Conservation (phyloP, 2,888 invertebrate genomes). For the Lydus trimaculatus region DNA sequence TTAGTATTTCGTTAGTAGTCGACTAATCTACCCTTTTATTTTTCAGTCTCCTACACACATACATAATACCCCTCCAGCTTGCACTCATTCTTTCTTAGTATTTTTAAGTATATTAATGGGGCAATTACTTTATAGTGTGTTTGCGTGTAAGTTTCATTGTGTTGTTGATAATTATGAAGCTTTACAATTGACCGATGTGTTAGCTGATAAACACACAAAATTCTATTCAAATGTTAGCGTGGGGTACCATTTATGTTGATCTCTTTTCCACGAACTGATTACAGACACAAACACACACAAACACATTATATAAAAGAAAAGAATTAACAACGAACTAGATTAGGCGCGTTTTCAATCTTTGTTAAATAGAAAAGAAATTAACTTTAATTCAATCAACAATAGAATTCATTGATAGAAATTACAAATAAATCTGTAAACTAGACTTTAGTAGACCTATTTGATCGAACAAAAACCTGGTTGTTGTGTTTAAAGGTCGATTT, state of each 20-base stretch:
- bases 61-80: slow-evolving; percentile 1
- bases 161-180: slow-evolving; percentile 51
- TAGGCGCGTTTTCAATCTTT: too few relatives aligned
- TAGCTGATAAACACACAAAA: slow-evolving; percentile 31
- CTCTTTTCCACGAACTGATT: slow-evolving; percentile 1
- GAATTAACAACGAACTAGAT: not conserved
- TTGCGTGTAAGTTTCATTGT: slow-evolving; percentile 52
- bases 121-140: slow-evolving; percentile 57
- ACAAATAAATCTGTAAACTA: too few relatives aligned
- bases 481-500: too few relatives aligned
- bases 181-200: slow-evolving; percentile 38
- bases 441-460: too few relatives aligned
- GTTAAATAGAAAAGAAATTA: not conserved
- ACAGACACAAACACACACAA: too few relatives aligned
- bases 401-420: not conserved
- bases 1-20: slow-evolving; percentile 48
- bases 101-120: slow-evolving; percentile 45
- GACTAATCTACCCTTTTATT: slow-evolving; percentile 22
- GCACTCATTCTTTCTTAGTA: too few relatives aligned
- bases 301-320: not conserved
- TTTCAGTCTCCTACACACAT: not conserved
- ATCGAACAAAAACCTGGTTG: too few relatives aligned
- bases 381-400: not conserved
- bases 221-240: slow-evolving; percentile 24
- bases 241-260: not conserved